Evolutionary conservation across 2,113 vertebrate species (phyloP).

Genomic region (Poeciliopsis turrubarensis): DNA sequence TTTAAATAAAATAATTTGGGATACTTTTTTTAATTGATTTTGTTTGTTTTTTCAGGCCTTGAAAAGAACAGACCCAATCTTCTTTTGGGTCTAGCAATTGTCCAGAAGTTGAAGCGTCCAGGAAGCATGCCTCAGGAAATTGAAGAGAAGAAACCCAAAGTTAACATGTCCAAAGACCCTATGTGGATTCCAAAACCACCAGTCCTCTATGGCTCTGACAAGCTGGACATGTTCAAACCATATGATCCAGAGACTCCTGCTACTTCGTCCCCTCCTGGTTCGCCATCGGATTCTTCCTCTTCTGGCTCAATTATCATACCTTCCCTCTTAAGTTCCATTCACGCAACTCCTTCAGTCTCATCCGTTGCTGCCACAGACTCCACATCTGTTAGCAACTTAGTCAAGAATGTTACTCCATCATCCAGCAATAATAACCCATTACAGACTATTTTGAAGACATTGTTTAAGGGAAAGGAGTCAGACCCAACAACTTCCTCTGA

Average conservation of each 20-base stretch:
- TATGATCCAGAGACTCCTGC: conserved; percentile 76
- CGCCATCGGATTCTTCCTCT: conserved; percentile 71
- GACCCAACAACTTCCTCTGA: conserved; percentile 55
- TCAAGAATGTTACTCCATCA: conserved; percentile 32
- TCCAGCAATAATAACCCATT: conserved; percentile 78
- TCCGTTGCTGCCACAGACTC: conserved; percentile 27
- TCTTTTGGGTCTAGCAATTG: conserved; percentile 92
- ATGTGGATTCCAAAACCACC: conserved; percentile 73
- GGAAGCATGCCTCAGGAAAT: conserved; percentile 70
- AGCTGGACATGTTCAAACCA: conserved; percentile 74
- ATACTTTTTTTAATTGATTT: conserved; percentile 4
- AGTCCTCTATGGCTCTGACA: conserved; percentile 77
- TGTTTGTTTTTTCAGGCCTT: conserved; percentile 80
- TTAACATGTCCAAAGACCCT: conserved; percentile 78
- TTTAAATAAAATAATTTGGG: neutral
- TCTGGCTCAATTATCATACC: conserved; percentile 71
- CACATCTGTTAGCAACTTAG: conserved; percentile 7
- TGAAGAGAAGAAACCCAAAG: conserved; percentile 86
- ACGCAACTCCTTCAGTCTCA: conserved; percentile 59
- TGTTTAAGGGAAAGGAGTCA: conserved; percentile 86
- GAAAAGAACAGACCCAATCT: conserved; percentile 92
- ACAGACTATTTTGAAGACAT: conserved; percentile 89
- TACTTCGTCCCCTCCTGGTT: conserved; percentile 81
- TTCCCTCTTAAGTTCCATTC: conserved; percentile 68
- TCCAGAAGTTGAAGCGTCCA: conserved; percentile 88